A percentile compares a stretch with the other conserved stretches of the same genome.
These are phyloP conservation scores for Phrynocephalus vlangalii DNA, from an alignment of 2,797 vertebrate species.

Conservation along the genomic window DNA sequence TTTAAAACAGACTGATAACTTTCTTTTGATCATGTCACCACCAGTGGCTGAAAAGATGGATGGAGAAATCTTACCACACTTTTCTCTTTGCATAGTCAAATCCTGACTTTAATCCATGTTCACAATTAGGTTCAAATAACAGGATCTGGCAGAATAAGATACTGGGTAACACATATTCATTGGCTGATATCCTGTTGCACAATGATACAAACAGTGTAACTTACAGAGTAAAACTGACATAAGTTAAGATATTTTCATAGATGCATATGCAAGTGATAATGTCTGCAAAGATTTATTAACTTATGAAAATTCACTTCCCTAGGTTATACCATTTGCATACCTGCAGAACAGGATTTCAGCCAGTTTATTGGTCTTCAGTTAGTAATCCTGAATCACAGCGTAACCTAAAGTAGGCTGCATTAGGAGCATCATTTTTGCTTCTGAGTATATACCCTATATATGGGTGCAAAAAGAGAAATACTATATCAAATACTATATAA, in stretches of 20 bases:
- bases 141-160: neutral
- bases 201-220: neutral
- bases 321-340: too few relatives aligned
- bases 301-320: too few relatives aligned
- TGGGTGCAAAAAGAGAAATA: too few relatives aligned
- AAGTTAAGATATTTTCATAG: too few relatives aligned
- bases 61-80: neutral
- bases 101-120: neutral
- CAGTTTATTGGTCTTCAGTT: too few relatives aligned
- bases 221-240: neutral
- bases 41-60: neutral
- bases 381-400: too few relatives aligned
- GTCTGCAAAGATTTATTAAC: too few relatives aligned
- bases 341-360: too few relatives aligned
- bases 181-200: neutral
- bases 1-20: neutral
- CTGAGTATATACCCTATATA: too few relatives aligned
- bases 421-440: too few relatives aligned
- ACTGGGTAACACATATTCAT: neutral
- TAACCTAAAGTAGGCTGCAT: too few relatives aligned
- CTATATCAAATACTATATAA: neutral
- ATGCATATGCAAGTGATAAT: too few relatives aligned
- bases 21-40: neutral
- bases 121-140: neutral
- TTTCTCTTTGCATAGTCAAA: neutral